A percentile compares a stretch with the other conserved stretches of the same genome.
Conservation (phyloP, 2,113 vertebrate species). For the Thalassarche chlororhynchos region DNA sequence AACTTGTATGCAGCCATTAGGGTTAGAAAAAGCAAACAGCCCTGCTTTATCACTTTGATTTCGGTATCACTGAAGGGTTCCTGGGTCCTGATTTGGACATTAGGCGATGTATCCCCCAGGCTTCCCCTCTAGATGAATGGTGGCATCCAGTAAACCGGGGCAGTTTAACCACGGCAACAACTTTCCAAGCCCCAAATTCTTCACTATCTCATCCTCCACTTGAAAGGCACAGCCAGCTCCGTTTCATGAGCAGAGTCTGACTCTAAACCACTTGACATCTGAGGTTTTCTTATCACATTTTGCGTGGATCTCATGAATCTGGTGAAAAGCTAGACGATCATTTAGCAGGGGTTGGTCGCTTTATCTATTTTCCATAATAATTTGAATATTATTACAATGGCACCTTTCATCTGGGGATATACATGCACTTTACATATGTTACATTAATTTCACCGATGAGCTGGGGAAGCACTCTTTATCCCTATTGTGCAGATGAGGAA, state of each 20-base stretch:
- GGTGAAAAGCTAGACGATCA: slow-evolving; percentile 56
- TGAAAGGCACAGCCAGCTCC: slow-evolving; percentile 50
- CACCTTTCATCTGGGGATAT: slow-evolving; percentile 70
- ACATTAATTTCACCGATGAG: slow-evolving; percentile 66
- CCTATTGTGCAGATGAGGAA: slow-evolving; percentile 63
- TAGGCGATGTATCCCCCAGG: not conserved
- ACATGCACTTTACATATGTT: slow-evolving; percentile 70
- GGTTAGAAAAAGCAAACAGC: not conserved
- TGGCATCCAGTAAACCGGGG: not conserved
- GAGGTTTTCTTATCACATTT: slow-evolving; percentile 62
- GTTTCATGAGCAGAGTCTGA: slow-evolving; percentile 42
- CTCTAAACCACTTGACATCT: slow-evolving; percentile 67
- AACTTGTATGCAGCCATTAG: not conserved
- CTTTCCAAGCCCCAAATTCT: slow-evolving; percentile 40
- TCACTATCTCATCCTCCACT: slow-evolving; percentile 45
- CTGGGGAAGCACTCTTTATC: slow-evolving; percentile 67
- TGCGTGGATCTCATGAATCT: slow-evolving; percentile 64
- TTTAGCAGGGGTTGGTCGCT: slow-evolving; percentile 58
- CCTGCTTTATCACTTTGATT: not conserved
- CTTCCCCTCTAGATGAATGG: not conserved
- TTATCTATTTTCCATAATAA: slow-evolving; percentile 69
- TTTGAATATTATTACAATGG: slow-evolving; percentile 72
- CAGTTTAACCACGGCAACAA: not conserved
- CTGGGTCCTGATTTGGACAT: not conserved
- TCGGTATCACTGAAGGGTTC: not conserved